Evolutionary conservation across 2,888 invertebrate genomes (phyloP).

Genomic region (Chydorus sphaericus): DNA sequence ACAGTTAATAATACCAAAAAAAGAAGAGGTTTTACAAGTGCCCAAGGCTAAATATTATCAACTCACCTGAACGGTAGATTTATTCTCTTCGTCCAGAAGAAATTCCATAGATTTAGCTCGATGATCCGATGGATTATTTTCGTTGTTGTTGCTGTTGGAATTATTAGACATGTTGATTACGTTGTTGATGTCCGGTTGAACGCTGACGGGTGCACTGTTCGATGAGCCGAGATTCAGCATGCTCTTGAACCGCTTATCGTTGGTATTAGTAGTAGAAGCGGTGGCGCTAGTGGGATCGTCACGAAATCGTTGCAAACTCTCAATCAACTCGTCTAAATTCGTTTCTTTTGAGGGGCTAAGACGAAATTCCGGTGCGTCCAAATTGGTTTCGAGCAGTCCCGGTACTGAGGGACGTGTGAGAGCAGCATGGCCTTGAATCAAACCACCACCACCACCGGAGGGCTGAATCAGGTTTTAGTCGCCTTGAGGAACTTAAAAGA

Average conservation of each 20-base stretch:
- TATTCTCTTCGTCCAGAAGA: slow-evolving; percentile 81
- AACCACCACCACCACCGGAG: too few species aligned
- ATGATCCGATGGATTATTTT: slow-evolving; percentile 20
- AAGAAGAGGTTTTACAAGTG: not conserved
- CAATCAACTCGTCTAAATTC: slow-evolving; percentile 14
- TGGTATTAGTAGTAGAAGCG: not conserved
- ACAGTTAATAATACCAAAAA: not conserved
- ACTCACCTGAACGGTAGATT: slow-evolving; percentile 69
- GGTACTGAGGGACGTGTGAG: not conserved
- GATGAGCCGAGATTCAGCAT: slow-evolving; percentile 14
- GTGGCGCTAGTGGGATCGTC: slow-evolving; percentile 3
- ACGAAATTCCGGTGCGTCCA: slow-evolving; percentile 11
- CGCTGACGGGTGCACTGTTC: not conserved
- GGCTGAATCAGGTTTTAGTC: too few species aligned
- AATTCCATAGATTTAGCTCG: slow-evolving; percentile 81
- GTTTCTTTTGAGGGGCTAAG: slow-evolving; percentile 10
- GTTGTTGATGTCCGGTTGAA: not conserved
- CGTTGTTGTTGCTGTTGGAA: not conserved
- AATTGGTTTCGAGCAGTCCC: slow-evolving; percentile 14
- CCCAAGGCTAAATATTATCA: slow-evolving; percentile 18
- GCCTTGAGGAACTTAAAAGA: slow-evolving; percentile 3
- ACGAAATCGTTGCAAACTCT: slow-evolving; percentile 11
- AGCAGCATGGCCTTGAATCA: not conserved
- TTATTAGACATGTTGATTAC: not conserved
- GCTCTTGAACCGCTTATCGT: slow-evolving; percentile 11